These are phyloP conservation scores for Hirtodrosophila cameraria DNA, from an alignment of 2,888 invertebrate genomes.

Conservation along the genomic window DNA sequence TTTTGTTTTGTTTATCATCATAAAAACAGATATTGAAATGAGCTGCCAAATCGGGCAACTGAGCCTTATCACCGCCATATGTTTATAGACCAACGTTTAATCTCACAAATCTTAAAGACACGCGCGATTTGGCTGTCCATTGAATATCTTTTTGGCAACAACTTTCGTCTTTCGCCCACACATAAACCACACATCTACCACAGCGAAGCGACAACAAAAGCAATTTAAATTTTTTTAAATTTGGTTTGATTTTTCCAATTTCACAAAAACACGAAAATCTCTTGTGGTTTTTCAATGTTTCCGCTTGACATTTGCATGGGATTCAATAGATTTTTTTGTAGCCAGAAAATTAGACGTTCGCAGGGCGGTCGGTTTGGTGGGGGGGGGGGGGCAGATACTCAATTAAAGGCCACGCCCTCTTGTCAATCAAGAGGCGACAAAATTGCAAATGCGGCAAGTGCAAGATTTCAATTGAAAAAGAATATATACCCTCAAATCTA, in stretches of 20 bases:
- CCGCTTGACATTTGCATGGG: conserved; percentile 39
- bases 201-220: conserved; percentile 22
- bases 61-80: conserved; percentile 16
- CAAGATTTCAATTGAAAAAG: conserved; percentile 33
- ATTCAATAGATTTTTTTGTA: conserved; percentile 37
- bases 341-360: conserved; percentile 43
- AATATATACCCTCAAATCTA: no score
- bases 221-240: conserved; percentile 28
- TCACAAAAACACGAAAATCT: conserved; percentile 37
- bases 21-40: conserved; percentile 11
- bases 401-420: conserved; percentile 40
- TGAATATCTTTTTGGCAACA: conserved; percentile 31
- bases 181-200: conserved; percentile 1
- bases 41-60: conserved; percentile 34
- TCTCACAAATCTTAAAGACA: conserved; percentile 28
- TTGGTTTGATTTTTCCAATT: conserved; percentile 20
- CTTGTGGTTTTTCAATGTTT: conserved; percentile 47
- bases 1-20: conserved; percentile 1
- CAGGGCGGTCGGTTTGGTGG: background rate
- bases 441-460: conserved; percentile 25
- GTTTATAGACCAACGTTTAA: conserved; percentile 8
- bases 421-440: conserved; percentile 51
- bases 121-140: conserved; percentile 43
- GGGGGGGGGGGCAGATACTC: background rate
- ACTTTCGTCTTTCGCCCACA: conserved; percentile 25